Percentiles rank a stretch among this genome's conserved stretches.
These are phyloP conservation scores for Diachrysia chrysitis DNA, from an alignment of 2,888 invertebrate genomes.

Conservation along the genomic window DNA sequence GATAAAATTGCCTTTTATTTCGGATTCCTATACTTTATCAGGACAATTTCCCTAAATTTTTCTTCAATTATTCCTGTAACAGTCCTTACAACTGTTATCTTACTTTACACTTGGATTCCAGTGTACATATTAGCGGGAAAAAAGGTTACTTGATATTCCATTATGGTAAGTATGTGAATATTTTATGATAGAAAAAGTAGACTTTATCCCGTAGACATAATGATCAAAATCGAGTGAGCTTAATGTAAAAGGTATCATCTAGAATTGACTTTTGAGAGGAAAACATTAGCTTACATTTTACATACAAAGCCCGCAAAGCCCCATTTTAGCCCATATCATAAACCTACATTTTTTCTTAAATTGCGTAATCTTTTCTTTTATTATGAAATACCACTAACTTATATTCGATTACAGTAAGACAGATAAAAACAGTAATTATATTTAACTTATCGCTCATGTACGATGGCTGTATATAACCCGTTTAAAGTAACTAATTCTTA, in stretches of 20 bases:
- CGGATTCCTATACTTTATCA: constrained; percentile 22
- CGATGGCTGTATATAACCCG: too few relatives aligned
- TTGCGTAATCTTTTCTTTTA: too few relatives aligned
- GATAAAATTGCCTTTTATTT: constrained; percentile 28
- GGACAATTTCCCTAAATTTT: constrained; percentile 21
- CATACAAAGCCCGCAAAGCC: too few relatives aligned
- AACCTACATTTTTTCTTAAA: too few relatives aligned
- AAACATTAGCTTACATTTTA: neutral
- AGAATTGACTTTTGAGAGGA: neutral
- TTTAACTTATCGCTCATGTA: too few relatives aligned
- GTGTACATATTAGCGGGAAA: constrained; percentile 15
- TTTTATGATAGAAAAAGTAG: neutral
- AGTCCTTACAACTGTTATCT: too few relatives aligned
- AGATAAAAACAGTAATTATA: too few relatives aligned
- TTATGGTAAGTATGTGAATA: constrained; percentile 10
- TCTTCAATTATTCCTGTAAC: constrained; percentile 22
- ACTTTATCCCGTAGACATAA: neutral
- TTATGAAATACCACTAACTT: too few relatives aligned
- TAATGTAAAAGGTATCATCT: neutral
- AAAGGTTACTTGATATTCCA: constrained; percentile 14
- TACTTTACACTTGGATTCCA: constrained; percentile 21
- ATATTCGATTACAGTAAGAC: too few relatives aligned
- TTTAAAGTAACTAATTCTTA: too few relatives aligned
- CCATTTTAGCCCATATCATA: too few relatives aligned
- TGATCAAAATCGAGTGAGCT: neutral